These are phyloP conservation scores for Brachypterus glaber DNA, from an alignment of 2,888 invertebrate genomes.

Conservation along the genomic window DNA sequence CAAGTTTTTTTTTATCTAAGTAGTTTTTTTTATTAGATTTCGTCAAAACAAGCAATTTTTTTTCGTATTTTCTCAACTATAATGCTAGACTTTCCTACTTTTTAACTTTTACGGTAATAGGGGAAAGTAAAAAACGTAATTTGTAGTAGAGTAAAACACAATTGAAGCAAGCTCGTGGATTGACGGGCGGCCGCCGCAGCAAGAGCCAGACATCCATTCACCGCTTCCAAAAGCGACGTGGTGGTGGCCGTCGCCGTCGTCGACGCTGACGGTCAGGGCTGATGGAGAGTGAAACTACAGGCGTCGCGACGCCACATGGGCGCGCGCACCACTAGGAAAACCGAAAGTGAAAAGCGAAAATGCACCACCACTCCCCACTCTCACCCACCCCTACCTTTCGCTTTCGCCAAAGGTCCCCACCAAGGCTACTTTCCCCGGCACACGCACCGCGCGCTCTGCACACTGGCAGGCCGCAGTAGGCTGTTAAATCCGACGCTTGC, in stretches of 20 bases:
- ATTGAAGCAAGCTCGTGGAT: not conserved
- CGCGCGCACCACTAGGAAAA: constrained; percentile 38
- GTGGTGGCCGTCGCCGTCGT: constrained; percentile 17
- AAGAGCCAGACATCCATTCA: not conserved
- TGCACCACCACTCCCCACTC: constrained; percentile 46
- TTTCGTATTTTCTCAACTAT: too few relatives aligned
- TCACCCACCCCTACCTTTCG: constrained; percentile 64
- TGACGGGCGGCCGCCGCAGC: not conserved
- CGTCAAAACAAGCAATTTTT: too few relatives aligned
- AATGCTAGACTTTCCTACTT: constrained; percentile 1
- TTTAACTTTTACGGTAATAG: not conserved
- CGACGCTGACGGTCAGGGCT: constrained; percentile 34
- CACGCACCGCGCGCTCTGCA: constrained; percentile 53
- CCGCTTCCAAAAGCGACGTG: constrained; percentile 12
- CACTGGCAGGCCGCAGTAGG: constrained; percentile 51
- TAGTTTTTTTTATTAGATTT: too few relatives aligned
- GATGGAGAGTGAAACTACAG: constrained; percentile 39
- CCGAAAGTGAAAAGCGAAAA: constrained; percentile 42
- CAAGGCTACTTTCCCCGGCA: constrained; percentile 32
- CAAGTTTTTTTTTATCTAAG: too few relatives aligned
- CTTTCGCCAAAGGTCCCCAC: constrained; percentile 46
- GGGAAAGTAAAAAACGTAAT: not conserved
- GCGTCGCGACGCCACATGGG: constrained; percentile 19
- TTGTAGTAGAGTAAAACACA: not conserved
- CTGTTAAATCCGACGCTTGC: constrained; percentile 43